Percentiles rank a stretch among this genome's conserved stretches.
phyloP scores from a whole-genome alignment of 2,888 invertebrate species.

The Acleris emargana region DNA sequence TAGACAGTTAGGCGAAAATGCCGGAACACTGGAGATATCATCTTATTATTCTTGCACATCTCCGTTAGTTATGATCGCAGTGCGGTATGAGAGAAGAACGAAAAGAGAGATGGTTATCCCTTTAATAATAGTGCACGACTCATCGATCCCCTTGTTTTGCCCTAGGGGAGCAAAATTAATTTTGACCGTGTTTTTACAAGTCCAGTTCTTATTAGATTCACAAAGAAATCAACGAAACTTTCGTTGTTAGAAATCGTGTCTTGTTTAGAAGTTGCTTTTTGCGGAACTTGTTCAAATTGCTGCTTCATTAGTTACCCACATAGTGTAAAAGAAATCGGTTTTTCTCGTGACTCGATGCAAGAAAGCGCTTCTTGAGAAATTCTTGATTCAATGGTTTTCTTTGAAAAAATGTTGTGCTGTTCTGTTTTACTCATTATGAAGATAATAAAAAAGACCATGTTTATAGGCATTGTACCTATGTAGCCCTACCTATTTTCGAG shows the following conservation, averaged over 20 bases:
- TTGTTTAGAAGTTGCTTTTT: slow-evolving; percentile 12
- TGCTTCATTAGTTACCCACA: slow-evolving; percentile 26
- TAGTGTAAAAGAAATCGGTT: slow-evolving; percentile 31
- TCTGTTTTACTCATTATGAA: background rate
- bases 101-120: slow-evolving; percentile 12
- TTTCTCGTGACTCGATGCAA: slow-evolving; percentile 14
- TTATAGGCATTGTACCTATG: background rate
- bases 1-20: slow-evolving; percentile 37
- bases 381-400: slow-evolving; percentile 10
- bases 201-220: background rate
- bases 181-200: background rate
- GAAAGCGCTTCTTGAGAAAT: slow-evolving; percentile 31
- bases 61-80: slow-evolving; percentile 30
- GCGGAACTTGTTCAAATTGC: slow-evolving; percentile 24
- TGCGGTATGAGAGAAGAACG: slow-evolving; percentile 15
- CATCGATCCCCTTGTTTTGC: background rate
- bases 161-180: background rate
- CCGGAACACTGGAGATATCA: slow-evolving; percentile 29
- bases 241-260: slow-evolving; percentile 17
- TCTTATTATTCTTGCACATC: slow-evolving; percentile 33
- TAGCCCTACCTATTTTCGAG: background rate
- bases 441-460: background rate
- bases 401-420: background rate
- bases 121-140: slow-evolving; percentile 7
- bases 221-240: slow-evolving; percentile 1